These are phyloP conservation scores for Atethmia centrago DNA, from an alignment of 2,888 invertebrate species.

Conservation along the genomic window DNA sequence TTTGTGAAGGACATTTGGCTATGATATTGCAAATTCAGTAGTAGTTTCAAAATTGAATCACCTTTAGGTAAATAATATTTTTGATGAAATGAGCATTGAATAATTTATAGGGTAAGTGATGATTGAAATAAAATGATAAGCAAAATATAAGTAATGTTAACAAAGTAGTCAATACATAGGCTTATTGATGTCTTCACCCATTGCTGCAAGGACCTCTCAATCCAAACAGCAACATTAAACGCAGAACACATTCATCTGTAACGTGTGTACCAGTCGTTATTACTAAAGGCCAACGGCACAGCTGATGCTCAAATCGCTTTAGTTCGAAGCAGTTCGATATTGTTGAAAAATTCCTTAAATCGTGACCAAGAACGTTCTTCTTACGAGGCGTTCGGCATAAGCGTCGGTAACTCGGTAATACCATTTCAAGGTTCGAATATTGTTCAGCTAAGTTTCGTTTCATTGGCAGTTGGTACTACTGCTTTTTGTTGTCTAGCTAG, in stretches of 20 bases:
- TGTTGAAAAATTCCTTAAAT: conserved; percentile 50
- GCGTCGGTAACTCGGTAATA: background rate
- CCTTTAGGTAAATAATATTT: background rate
- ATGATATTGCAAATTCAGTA: background rate
- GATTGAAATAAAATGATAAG: too few species aligned
- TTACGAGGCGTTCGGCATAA: background rate
- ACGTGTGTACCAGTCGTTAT: conserved; percentile 12
- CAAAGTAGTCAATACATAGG: background rate
- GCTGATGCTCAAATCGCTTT: conserved; percentile 41
- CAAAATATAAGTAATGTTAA: too few species aligned
- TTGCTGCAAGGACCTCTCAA: background rate
- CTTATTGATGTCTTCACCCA: background rate
- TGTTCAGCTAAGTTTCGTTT: conserved; percentile 16
- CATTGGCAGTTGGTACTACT: background rate
- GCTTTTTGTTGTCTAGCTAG: background rate
- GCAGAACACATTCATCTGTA: conserved; percentile 1
- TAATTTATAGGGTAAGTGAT: background rate
- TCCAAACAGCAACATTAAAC: background rate
- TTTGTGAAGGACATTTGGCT: background rate
- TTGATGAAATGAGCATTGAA: background rate
- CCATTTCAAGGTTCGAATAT: conserved; percentile 18
- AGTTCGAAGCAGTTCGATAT: conserved; percentile 42
- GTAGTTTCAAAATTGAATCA: background rate
- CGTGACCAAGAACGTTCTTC: conserved; percentile 25
- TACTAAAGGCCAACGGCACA: conserved; percentile 8